These are phyloP conservation scores for Artibeus jamaicensis DNA, from an alignment of 2,797 vertebrate species.

Conservation along the genomic window DNA sequence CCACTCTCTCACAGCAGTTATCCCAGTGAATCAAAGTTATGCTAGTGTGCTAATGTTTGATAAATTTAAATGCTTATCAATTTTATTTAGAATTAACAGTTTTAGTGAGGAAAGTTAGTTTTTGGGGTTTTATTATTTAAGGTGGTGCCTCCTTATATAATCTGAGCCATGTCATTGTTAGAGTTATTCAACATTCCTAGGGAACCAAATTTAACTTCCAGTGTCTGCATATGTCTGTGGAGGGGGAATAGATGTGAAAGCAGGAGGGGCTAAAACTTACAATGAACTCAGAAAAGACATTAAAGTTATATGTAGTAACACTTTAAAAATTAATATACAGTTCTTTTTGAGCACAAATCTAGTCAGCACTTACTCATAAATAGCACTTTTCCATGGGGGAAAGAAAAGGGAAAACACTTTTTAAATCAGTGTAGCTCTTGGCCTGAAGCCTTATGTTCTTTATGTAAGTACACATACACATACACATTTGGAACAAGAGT, in stretches of 20 bases:
- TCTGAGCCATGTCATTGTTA: not conserved
- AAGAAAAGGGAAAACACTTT: not conserved
- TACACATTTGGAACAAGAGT: not conserved
- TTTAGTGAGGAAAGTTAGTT: not conserved
- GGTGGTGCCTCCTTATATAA: not conserved
- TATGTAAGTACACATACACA: not conserved
- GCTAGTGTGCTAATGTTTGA: not conserved
- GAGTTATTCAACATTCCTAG: not conserved
- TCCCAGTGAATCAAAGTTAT: not conserved
- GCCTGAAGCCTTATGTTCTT: not conserved
- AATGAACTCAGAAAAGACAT: not conserved
- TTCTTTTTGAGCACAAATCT: not conserved
- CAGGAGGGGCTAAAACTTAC: not conserved
- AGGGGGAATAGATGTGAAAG: not conserved
- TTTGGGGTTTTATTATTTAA: not conserved
- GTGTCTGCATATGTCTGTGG: not conserved
- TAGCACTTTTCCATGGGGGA: not conserved
- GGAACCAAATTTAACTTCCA: slow-evolving; percentile 18
- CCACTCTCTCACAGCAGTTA: not conserved
- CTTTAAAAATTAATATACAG: not conserved
- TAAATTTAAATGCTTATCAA: not conserved
- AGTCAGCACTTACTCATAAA: not conserved
- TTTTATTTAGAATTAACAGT: slow-evolving; percentile 15
- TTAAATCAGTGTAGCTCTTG: not conserved
- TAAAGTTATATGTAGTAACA: not conserved